phyloP scores from a whole-genome alignment of 2,113 vertebrate species.

The Pluvianellus socialis region DNA sequence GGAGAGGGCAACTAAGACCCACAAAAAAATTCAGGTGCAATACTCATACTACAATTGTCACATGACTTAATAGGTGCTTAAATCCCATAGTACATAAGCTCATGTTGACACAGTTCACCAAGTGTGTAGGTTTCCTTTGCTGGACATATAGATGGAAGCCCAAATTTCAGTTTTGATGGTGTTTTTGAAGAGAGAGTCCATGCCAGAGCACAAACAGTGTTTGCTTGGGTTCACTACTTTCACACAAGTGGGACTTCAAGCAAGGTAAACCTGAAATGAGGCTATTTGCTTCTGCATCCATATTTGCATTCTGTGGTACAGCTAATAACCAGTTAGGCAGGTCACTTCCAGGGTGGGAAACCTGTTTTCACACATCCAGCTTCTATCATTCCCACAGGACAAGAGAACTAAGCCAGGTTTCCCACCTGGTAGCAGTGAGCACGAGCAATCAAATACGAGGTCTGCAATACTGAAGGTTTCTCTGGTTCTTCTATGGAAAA shows the following conservation, averaged over 20 bases:
- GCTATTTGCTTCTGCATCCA: not conserved
- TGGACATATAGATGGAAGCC: accelerated
- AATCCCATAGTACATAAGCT: not conserved
- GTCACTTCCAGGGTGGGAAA: not conserved
- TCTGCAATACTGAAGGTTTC: not conserved
- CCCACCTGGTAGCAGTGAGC: not conserved
- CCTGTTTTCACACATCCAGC: not conserved
- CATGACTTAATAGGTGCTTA: not conserved
- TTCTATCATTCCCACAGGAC: not conserved
- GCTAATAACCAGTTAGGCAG: constrained; percentile 1
- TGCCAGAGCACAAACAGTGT: not conserved
- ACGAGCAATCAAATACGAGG: not conserved
- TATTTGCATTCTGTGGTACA: not conserved
- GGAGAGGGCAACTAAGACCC: not conserved
- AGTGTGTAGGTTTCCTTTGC: not conserved
- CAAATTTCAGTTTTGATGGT: not conserved
- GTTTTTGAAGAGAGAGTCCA: not conserved
- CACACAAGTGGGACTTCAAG: not conserved
- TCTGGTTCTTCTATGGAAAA: not conserved
- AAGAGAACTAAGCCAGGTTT: not conserved
- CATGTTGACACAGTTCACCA: not conserved
- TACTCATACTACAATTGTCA: not conserved
- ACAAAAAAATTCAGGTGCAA: not conserved
- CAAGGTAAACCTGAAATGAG: not conserved
- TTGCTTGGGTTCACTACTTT: not conserved